Conservation (phyloP, 2,797 vertebrate species). For the Lemur catta region DNA sequence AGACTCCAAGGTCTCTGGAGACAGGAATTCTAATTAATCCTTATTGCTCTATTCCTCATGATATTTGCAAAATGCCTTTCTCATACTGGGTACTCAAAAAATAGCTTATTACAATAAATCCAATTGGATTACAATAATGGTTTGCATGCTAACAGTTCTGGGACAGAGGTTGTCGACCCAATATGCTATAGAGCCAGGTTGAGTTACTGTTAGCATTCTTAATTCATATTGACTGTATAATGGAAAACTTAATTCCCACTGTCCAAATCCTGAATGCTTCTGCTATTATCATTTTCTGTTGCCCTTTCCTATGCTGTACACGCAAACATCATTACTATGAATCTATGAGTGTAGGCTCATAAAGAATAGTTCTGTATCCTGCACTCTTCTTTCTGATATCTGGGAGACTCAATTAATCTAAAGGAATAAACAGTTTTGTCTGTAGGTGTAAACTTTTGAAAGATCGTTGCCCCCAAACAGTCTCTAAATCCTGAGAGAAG, state of each 20-base stretch:
- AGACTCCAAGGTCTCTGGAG: not conserved
- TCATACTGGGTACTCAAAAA: not conserved
- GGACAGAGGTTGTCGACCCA: not conserved
- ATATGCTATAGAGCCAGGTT: not conserved
- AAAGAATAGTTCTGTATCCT: not conserved
- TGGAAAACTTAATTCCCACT: not conserved
- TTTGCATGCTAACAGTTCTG: not conserved
- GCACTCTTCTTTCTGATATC: not conserved
- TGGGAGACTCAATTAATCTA: not conserved
- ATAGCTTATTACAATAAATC: not conserved
- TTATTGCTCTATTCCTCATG: not conserved
- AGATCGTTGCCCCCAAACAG: not conserved
- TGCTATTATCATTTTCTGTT: not conserved
- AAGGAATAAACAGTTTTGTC: not conserved
- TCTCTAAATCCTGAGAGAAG: constrained; percentile 39
- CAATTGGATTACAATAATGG: not conserved
- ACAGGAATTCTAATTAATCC: constrained; percentile 33
- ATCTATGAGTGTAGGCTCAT: not conserved
- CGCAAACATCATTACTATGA: constrained; percentile 22
- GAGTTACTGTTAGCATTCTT: not conserved
- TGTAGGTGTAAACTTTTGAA: constrained; percentile 19
- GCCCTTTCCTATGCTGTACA: not conserved
- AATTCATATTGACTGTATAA: not conserved
- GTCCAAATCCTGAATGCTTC: not conserved
- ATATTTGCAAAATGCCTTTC: constrained; percentile 12